These are phyloP conservation scores for Plutomurus gul DNA, from an alignment of 1,140 invertebrate species.

Conservation along the genomic window DNA sequence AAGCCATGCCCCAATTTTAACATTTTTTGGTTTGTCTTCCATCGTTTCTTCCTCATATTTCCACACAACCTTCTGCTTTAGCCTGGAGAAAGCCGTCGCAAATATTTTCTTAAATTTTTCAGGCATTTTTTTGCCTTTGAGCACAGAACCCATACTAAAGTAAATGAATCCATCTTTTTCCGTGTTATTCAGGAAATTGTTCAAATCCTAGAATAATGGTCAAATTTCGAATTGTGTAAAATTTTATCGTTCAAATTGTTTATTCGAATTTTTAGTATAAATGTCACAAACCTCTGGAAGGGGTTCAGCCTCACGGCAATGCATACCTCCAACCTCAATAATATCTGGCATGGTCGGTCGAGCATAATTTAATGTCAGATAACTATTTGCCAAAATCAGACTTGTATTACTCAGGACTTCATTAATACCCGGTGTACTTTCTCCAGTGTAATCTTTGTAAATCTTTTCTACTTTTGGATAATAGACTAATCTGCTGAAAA, in stretches of 20 bases:
- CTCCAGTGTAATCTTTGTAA: not conserved
- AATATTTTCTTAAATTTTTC: conserved; percentile 68
- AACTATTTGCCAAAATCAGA: conserved; percentile 50
- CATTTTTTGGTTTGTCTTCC: conserved; percentile 19
- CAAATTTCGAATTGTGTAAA: not conserved
- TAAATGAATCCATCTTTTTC: conserved; percentile 73
- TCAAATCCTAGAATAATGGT: conserved; percentile 60
- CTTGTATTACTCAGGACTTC: conserved; percentile 47
- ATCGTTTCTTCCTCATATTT: conserved; percentile 58
- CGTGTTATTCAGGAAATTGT: conserved; percentile 68
- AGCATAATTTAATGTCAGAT: conserved; percentile 43
- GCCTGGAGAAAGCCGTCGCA: conserved; percentile 68
- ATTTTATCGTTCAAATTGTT: not conserved
- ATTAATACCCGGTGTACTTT: not conserved
- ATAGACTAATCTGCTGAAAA: not conserved
- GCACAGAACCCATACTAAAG: conserved; percentile 79
- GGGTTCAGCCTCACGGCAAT: not conserved
- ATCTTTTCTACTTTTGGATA: not conserved
- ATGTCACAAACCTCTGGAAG: conserved; percentile 42
- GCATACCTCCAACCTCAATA: conserved; percentile 61
- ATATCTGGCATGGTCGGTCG: conserved; percentile 56
- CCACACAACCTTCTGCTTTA: conserved; percentile 57
- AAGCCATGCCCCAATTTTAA: conserved; percentile 34
- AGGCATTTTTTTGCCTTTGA: conserved; percentile 74
- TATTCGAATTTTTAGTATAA: conserved; percentile 40